Conservation (phyloP, 2,797 vertebrate species). For the Sebastes baramenuke region DNA sequence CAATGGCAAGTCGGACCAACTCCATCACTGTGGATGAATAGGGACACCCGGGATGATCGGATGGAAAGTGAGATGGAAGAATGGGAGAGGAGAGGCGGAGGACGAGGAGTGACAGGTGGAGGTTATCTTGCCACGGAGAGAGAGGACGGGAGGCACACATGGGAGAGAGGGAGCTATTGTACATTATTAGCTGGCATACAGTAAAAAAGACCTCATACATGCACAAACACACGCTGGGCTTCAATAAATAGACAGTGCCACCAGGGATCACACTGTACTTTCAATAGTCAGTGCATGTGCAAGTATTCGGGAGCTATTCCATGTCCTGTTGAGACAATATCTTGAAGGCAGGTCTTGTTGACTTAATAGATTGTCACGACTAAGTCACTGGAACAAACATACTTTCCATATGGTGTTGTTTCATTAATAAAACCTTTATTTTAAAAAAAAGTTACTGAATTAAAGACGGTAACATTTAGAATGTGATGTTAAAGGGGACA, state of each 20-base stretch:
- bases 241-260: conserved; percentile 26
- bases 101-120: conserved; percentile 69
- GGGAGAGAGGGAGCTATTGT: conserved; percentile 49
- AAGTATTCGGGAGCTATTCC: conserved; percentile 17
- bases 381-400: not conserved
- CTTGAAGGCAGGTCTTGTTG: not conserved
- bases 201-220: conserved; percentile 37
- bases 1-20: conserved; percentile 58
- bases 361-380: not conserved
- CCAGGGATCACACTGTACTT: conserved; percentile 9
- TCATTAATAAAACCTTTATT: not conserved
- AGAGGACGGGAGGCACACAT: conserved; percentile 22
- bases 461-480: not conserved
- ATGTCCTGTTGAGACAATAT: not conserved
- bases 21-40: conserved; percentile 73
- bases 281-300: conserved; percentile 14
- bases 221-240: conserved; percentile 40
- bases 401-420: not conserved
- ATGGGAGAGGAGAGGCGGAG: conserved; percentile 61
- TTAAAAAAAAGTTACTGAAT: not conserved
- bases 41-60: conserved; percentile 62
- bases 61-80: conserved; percentile 62
- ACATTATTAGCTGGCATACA: conserved; percentile 58
- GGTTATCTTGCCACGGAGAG: conserved; percentile 67
- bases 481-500: too few relatives aligned